Evolutionary conservation across 2,797 vertebrate genomes (phyloP), one percentile per base, ranked within the genome.

Genomic region (Menidia menidia): DNA sequence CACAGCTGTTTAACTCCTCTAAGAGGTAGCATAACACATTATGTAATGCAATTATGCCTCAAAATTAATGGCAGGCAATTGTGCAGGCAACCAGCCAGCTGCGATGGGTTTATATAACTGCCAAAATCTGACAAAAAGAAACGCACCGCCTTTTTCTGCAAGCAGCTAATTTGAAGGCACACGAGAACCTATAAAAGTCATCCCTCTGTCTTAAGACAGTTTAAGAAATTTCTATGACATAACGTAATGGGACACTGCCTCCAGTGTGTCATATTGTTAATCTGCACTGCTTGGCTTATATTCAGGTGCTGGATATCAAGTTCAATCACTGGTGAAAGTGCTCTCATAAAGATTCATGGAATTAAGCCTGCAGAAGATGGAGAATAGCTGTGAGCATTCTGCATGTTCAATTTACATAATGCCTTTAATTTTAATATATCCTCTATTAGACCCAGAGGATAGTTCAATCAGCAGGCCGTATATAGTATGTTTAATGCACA

Each of bases 11-110:
- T 84, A 75, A 80, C 76, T 89, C 80, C 72, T 75, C 70, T 75
- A 71, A 90, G 87, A 89, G 75, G 86, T 84, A 82, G 80, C 76
- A 80, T 67, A 88, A 79, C 82, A 75, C 77, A 84, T 93, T 94
- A 90, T 87, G 81, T 88, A 93, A 93, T 79, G 77, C 87, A 93
- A 92, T 93, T 93, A 88, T 87, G 86, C 87, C 87, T 88, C 81
- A 86, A 73, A 84, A 90, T 92, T 92, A 90, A 92, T 91, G 91
- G 87, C 86, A 88, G 87, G 83, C 87, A 89, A 91, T 91, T 90
- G 88, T 92, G 86, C 84, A 78, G 86, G 90, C 86, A 89, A 87
- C 75, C 77, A 85, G 86, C 92, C 92, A 91, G 88, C 79, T 91
- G 87, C 78, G 90, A 89, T 80, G 82, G 80, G 52, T 89, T 93